These are phyloP conservation scores for Plectropomus leopardus DNA, from an alignment of 2,113 vertebrate genomes.

Conservation along the genomic window DNA sequence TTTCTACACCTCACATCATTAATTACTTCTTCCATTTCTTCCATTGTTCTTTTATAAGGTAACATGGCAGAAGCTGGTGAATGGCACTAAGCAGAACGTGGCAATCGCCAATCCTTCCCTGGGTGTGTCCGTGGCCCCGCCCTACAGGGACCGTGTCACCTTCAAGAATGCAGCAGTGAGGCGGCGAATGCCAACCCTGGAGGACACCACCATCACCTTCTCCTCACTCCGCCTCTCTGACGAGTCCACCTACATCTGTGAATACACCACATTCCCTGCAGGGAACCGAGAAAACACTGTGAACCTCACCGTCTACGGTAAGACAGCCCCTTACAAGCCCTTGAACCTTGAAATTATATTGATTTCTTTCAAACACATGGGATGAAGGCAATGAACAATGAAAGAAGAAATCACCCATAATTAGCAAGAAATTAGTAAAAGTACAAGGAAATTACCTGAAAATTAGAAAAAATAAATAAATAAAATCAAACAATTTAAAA, in stretches of 20 bases:
- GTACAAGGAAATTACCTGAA: too few relatives aligned
- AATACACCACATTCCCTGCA: slow-evolving; percentile 96
- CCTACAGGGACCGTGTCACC: slow-evolving; percentile 90
- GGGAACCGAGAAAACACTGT: slow-evolving; percentile 95
- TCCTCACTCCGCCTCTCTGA: slow-evolving; percentile 91
- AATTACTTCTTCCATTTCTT: background rate
- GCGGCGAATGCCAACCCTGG: slow-evolving; percentile 90
- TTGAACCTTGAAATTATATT: too few relatives aligned
- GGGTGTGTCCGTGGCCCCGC: slow-evolving; percentile 92
- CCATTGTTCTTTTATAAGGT: slow-evolving; percentile 83
- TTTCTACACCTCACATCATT: background rate
- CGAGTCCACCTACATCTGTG: slow-evolving; percentile 96
- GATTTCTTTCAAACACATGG: too few relatives aligned
- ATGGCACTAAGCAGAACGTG: slow-evolving; percentile 95
- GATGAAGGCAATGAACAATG: too few relatives aligned
- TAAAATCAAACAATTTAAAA: too few relatives aligned
- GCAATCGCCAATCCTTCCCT: slow-evolving; percentile 95
- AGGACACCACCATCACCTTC: slow-evolving; percentile 94
- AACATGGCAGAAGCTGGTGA: slow-evolving; percentile 97
- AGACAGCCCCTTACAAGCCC: too few relatives aligned
- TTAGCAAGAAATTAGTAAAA: too few relatives aligned
- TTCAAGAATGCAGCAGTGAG: slow-evolving; percentile 91
- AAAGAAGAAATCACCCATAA: too few relatives aligned
- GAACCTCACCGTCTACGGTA: slow-evolving; percentile 96
- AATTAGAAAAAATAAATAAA: too few relatives aligned